These are phyloP conservation scores for Nesogale talazaci DNA, from an alignment of 2,113 vertebrate genomes.

Conservation along the genomic window DNA sequence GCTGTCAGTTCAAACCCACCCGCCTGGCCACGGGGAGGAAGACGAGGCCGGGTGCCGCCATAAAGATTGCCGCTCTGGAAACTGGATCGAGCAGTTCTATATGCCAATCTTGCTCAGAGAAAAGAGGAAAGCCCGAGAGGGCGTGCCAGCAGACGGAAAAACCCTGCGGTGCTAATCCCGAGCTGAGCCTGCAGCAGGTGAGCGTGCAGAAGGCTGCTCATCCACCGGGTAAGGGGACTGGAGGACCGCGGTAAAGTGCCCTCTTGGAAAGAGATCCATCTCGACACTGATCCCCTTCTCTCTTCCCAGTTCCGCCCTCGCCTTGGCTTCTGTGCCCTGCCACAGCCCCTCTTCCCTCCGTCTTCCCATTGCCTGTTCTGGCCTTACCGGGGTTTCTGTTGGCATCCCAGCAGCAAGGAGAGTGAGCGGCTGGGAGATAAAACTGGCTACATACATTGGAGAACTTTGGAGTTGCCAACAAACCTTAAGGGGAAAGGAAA, in stretches of 20 bases:
- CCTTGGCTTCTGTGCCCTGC: neutral
- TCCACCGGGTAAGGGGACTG: neutral
- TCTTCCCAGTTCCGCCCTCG: neutral
- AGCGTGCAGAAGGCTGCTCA: neutral
- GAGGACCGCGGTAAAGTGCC: neutral
- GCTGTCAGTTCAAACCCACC: too few relatives aligned
- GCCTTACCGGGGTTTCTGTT: too few relatives aligned
- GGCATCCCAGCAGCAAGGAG: neutral
- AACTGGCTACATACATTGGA: neutral
- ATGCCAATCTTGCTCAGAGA: neutral
- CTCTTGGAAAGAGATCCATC: neutral
- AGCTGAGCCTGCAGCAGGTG: neutral
- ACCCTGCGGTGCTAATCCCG: neutral
- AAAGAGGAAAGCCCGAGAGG: neutral
- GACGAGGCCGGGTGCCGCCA: neutral
- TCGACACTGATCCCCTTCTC: neutral
- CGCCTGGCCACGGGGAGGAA: too few relatives aligned
- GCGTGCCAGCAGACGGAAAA: neutral
- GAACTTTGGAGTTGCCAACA: neutral
- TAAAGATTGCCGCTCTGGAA: too few relatives aligned
- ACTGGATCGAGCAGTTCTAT: too few relatives aligned
- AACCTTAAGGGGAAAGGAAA: constrained; percentile 27
- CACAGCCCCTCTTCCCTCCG: too few relatives aligned
- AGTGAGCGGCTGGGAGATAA: neutral
- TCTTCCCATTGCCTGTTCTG: too few relatives aligned